phyloP scores from a whole-genome alignment of 1,140 invertebrate species.

The Araneus ventricosus region DNA sequence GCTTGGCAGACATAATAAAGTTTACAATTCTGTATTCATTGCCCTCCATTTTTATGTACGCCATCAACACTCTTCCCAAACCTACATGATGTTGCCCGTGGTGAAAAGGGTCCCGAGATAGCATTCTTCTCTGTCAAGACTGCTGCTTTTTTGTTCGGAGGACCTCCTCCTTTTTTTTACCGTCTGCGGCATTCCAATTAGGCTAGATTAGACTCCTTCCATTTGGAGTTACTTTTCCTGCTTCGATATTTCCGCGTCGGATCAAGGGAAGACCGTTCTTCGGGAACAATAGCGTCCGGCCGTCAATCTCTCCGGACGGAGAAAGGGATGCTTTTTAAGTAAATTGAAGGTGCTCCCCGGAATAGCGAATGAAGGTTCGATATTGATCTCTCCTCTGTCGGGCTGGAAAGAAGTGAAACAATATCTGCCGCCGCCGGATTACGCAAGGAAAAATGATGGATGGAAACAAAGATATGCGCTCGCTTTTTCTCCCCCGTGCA shows the following conservation, averaged over 20 bases:
- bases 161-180: background rate
- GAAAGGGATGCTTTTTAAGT: background rate
- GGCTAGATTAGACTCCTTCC: slow-evolving; percentile 5
- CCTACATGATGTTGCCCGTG: too few relatives aligned
- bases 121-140: too few relatives aligned
- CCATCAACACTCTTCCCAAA: too few relatives aligned
- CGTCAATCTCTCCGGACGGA: background rate
- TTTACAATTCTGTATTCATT: too few relatives aligned
- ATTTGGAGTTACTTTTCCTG: background rate
- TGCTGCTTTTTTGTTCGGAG: background rate
- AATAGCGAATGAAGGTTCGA: slow-evolving; percentile 12
- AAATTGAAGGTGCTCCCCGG: slow-evolving; percentile 41
- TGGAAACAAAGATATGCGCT: too few relatives aligned
- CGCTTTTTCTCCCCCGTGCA: too few relatives aligned
- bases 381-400: background rate
- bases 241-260: background rate
- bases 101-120: too few relatives aligned
- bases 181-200: background rate
- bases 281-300: background rate
- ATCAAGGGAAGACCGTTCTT: too few relatives aligned
- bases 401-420: background rate
- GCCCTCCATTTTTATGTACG: too few relatives aligned
- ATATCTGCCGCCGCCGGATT: background rate
- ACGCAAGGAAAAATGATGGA: background rate
- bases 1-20: too few relatives aligned